Conservation (phyloP, 2,797 vertebrate species). For the Liasis olivaceus region DNA sequence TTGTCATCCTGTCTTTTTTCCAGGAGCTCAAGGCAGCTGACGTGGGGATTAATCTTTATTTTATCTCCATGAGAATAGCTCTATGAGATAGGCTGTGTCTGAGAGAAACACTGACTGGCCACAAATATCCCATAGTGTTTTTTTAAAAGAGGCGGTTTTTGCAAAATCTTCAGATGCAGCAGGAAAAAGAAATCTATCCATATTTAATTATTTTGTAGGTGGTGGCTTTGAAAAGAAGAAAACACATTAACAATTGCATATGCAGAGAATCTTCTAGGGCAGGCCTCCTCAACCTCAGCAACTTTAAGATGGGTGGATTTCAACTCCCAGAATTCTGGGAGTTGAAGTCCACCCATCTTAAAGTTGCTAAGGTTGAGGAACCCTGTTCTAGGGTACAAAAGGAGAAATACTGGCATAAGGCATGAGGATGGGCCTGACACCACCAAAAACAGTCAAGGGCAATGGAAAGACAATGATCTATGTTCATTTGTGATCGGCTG, state of each 20-base stretch:
- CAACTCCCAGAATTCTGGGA: too few species aligned
- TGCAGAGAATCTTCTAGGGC: too few species aligned
- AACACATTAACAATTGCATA: neutral
- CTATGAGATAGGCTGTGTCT: neutral
- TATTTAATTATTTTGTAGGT: neutral
- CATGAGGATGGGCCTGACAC: neutral
- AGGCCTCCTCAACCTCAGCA: too few species aligned
- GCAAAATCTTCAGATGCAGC: neutral
- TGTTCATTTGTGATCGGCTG: neutral
- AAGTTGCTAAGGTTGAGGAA: too few species aligned
- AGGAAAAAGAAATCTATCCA: neutral
- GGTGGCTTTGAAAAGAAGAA: neutral
- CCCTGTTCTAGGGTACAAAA: too few species aligned
- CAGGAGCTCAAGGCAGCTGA: neutral
- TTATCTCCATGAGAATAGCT: neutral
- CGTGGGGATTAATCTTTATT: neutral
- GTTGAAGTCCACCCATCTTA: too few species aligned
- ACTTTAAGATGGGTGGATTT: too few species aligned
- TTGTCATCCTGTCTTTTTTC: neutral
- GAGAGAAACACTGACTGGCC: neutral
- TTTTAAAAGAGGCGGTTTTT: neutral
- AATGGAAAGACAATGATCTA: too few species aligned
- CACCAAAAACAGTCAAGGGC: neutral
- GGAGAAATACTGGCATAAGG: neutral
- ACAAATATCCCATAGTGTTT: neutral